Percentiles rank a stretch among this genome's conserved stretches.
These are phyloP conservation scores for Proales similis DNA, from an alignment of 1,140 invertebrate genomes.

Conservation along the genomic window DNA sequence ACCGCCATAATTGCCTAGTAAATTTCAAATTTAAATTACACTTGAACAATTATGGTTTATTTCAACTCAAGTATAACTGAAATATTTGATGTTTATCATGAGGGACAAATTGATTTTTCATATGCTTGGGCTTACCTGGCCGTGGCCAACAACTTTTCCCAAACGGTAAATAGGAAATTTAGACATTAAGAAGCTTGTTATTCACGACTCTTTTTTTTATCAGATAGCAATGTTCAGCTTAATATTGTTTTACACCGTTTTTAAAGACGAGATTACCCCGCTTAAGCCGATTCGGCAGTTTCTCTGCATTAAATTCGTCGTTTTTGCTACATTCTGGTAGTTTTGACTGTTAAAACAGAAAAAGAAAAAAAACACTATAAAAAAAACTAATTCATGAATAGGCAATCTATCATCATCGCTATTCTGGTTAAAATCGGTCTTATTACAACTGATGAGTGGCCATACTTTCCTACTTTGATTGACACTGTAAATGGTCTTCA, in stretches of 20 bases:
- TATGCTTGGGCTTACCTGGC: conserved; percentile 79
- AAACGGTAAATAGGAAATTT: conserved; percentile 63
- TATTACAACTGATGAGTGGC: conserved; percentile 59
- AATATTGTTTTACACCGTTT: conserved; percentile 83
- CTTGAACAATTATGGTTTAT: conserved; percentile 1
- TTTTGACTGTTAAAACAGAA: conserved; percentile 44
- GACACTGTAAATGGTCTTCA: conserved; percentile 49
- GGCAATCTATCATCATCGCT: conserved; percentile 82
- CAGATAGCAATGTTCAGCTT: conserved; percentile 82
- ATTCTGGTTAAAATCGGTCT: conserved; percentile 70
- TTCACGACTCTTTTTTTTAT: conserved; percentile 31
- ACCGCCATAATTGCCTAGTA: conserved; percentile 81
- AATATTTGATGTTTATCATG: conserved; percentile 72
- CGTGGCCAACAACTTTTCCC: conserved; percentile 83
- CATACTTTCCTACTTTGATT: conserved; percentile 33
- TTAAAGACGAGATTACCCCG: conserved; percentile 72
- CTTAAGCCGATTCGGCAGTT: conserved; percentile 91
- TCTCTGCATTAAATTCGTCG: conserved; percentile 93
- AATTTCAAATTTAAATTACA: conserved; percentile 23
- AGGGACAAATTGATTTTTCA: conserved; percentile 75
- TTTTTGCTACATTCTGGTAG: conserved; percentile 97
- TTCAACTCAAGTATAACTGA: conserved; percentile 69
- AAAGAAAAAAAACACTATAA: neutral
- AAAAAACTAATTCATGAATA: conserved; percentile 54
- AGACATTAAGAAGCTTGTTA: neutral